Conservation (phyloP, 30 jellyfish, hydroid and myxozoan genomes). For the Hydra vulgaris region DNA sequence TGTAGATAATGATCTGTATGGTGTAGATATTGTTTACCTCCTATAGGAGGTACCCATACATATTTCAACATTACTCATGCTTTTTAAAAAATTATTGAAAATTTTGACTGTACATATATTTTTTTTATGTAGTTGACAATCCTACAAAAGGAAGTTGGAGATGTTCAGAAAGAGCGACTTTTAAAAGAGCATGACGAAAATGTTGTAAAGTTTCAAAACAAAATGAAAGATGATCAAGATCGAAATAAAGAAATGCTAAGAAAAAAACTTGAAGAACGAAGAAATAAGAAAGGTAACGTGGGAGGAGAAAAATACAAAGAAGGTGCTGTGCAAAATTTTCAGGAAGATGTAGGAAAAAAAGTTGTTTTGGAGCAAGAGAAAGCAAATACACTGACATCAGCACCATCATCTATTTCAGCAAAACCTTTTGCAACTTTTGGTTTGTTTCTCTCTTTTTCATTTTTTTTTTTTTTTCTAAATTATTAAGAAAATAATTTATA, state of each 20-base stretch:
- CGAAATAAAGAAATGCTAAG: conserved; percentile 81
- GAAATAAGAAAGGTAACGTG: conserved; percentile 49
- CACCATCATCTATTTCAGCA: conserved; percentile 21
- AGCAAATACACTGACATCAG: conserved; percentile 33
- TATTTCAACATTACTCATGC: no score
- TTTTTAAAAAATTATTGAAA: no score
- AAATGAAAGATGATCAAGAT: conserved; percentile 75
- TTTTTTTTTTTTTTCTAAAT: no score
- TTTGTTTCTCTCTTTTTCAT: background rate
- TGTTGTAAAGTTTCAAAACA: conserved; percentile 59
- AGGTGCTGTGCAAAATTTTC: conserved; percentile 17
- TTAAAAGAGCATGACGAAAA: conserved; percentile 81
- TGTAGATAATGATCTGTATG: no score
- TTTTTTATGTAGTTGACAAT: conserved; percentile 18
- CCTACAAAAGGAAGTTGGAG: conserved; percentile 25
- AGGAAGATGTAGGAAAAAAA: conserved; percentile 16
- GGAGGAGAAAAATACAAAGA: conserved; percentile 27
- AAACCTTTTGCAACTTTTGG: background rate
- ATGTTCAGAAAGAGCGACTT: conserved; percentile 48
- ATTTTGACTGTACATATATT: no score
- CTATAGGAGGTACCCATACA: no score
- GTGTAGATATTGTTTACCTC: no score
- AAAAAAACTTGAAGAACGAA: conserved; percentile 68
- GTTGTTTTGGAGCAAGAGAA: conserved; percentile 26
- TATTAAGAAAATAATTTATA: no score